These are phyloP conservation scores for Procavia capensis DNA, from an alignment of 2,113 vertebrate species.

Conservation along the genomic window DNA sequence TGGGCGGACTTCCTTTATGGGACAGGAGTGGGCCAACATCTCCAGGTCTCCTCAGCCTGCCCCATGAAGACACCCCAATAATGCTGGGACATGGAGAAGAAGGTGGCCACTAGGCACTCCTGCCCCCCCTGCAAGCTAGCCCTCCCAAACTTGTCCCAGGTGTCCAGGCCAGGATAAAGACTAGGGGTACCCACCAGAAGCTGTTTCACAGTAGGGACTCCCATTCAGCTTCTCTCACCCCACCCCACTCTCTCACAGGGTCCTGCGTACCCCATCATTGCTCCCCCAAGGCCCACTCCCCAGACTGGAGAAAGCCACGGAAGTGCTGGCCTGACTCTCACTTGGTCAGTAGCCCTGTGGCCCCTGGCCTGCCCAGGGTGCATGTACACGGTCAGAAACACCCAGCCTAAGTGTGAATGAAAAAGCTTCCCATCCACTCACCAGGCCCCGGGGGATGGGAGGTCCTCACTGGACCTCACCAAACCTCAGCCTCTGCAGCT, in stretches of 20 bases:
- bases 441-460: no score
- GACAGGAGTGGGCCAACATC: not conserved
- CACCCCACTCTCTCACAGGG: not conserved
- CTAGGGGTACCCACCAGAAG: no score
- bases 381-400: not conserved
- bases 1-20: not conserved
- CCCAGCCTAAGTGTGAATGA: not conserved
- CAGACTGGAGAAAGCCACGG: not conserved
- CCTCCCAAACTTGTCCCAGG: not conserved
- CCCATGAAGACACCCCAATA: accelerated
- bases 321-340: not conserved
- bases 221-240: not conserved
- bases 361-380: not conserved
- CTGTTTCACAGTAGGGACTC: not conserved
- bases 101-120: accelerated
- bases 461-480: not conserved
- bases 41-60: not conserved
- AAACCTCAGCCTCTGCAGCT: not conserved
- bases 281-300: not conserved
- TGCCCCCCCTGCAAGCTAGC: no score
- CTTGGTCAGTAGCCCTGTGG: not conserved
- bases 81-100: not conserved
- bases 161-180: accelerated
- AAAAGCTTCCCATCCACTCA: not conserved
- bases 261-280: not conserved